A percentile compares a stretch with the other conserved stretches of the same genome.
phyloP scores from a whole-genome alignment of 2,113 vertebrate species.

The Lutjanus erythropterus region DNA sequence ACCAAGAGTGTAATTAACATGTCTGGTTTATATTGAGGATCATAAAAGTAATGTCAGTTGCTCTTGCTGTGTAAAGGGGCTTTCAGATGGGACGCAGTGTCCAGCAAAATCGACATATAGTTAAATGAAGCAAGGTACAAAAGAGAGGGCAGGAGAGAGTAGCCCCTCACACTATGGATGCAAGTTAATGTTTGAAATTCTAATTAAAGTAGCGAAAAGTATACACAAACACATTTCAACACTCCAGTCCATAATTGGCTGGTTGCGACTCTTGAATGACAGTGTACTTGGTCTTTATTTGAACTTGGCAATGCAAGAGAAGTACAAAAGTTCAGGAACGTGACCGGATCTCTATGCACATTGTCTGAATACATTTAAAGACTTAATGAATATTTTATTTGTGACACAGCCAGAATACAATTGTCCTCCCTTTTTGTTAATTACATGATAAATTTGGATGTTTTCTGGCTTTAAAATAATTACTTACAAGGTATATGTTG shows the following conservation, averaged over 20 bases:
- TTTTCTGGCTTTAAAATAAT: background rate
- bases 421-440: background rate
- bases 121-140: conserved; percentile 27
- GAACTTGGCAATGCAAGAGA: background rate
- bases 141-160: conserved; percentile 28
- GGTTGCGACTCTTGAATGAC: background rate
- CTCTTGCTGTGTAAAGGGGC: conserved; percentile 44
- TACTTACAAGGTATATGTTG: no score
- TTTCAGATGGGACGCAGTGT: conserved; percentile 17
- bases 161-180: background rate
- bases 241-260: background rate
- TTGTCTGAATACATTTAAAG: background rate
- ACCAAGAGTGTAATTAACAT: conserved; percentile 60
- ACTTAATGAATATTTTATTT: background rate
- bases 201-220: background rate
- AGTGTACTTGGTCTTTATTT: background rate
- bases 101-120: conserved; percentile 1
- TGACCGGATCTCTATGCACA: background rate
- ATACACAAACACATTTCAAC: background rate
- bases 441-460: background rate
- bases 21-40: conserved; percentile 55
- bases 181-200: background rate
- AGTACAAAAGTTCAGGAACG: background rate
- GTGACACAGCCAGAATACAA: background rate
- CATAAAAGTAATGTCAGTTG: conserved; percentile 54